phyloP scores from a whole-genome alignment of 1,140 invertebrate genomes.

The Drosophila kurseongensis region DNA sequence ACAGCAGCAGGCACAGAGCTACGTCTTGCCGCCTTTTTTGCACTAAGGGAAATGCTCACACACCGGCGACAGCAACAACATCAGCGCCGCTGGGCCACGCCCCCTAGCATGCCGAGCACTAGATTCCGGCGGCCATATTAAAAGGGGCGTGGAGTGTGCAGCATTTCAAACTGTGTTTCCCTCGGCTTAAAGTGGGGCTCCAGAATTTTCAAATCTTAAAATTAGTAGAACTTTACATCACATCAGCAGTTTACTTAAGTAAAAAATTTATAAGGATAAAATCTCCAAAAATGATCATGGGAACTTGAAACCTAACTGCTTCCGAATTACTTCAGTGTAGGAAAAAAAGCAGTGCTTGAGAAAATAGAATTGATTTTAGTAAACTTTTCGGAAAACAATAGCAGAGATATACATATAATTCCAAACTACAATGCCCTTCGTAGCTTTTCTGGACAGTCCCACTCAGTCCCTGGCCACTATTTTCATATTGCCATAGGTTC shows the following conservation, averaged over 20 bases:
- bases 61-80: slow-evolving; percentile 69
- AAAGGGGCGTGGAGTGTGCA: slow-evolving; percentile 51
- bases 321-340: no score
- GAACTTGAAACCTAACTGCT: no score
- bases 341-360: no score
- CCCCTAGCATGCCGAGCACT: slow-evolving; percentile 9
- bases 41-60: slow-evolving; percentile 84
- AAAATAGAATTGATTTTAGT: no score
- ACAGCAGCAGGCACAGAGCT: slow-evolving; percentile 74
- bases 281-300: no score
- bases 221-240: slow-evolving; percentile 5
- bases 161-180: slow-evolving; percentile 57
- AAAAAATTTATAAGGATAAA: no score
- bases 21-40: slow-evolving; percentile 84
- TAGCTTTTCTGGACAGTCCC: slow-evolving; percentile 1
- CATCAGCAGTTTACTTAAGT: not conserved
- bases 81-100: slow-evolving; percentile 45
- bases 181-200: slow-evolving; percentile 6
- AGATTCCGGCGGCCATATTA: slow-evolving; percentile 71
- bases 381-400: no score
- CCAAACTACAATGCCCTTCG: no score
- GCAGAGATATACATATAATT: no score
- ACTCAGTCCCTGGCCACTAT: slow-evolving; percentile 14
- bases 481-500: slow-evolving; percentile 68
- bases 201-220: slow-evolving; percentile 15